A percentile compares a stretch with the other conserved stretches of the same genome.
Conservation (phyloP, 2,797 vertebrate species). For the Thamnophis elegans region DNA sequence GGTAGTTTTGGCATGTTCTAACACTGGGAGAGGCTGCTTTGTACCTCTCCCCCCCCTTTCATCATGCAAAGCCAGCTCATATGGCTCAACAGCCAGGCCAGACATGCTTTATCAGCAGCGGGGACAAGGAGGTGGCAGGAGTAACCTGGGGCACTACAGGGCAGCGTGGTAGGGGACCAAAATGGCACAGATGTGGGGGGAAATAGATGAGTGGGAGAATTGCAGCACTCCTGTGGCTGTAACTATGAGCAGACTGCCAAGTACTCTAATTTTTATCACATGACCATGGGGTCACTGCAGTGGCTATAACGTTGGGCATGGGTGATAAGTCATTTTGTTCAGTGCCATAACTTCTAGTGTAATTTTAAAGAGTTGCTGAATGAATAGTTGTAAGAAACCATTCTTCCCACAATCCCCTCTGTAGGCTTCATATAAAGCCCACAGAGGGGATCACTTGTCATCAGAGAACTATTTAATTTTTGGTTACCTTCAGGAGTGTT, state of each 20-base stretch:
- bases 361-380: neutral
- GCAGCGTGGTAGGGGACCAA: neutral
- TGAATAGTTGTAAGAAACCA: neutral
- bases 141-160: neutral
- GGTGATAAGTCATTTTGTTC: neutral
- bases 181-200: neutral
- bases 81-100: neutral
- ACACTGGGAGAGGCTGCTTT: neutral
- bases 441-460: neutral
- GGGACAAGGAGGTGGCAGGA: neutral
- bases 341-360: neutral
- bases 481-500: conserved; percentile 88
- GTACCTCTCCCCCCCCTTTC: neutral
- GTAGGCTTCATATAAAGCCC: neutral
- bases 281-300: neutral
- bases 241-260: neutral
- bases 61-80: neutral
- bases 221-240: neutral
- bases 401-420: neutral
- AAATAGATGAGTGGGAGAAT: neutral
- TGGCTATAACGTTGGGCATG: neutral
- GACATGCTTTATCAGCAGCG: neutral
- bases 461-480: neutral
- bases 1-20: neutral
- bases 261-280: neutral